Evolutionary conservation across 2,797 vertebrate species (phyloP).

Genomic region (Mormyrops boulengeri): DNA sequence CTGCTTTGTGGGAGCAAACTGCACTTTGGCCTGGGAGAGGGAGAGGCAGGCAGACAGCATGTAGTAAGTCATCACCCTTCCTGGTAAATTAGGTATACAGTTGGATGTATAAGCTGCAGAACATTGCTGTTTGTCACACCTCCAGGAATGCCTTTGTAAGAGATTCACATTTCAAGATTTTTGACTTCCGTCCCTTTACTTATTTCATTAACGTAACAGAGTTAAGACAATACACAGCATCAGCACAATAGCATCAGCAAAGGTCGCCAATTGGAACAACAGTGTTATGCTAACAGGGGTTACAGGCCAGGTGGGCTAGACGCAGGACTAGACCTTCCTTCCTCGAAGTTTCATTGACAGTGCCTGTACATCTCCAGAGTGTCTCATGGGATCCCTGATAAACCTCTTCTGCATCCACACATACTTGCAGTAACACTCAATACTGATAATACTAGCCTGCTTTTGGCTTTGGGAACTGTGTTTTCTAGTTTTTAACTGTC

Average conservation of each 20-base stretch:
- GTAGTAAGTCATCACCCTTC: not conserved
- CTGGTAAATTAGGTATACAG: not conserved
- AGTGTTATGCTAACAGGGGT: not conserved
- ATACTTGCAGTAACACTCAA: not conserved
- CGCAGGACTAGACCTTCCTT: not conserved
- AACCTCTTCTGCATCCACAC: not conserved
- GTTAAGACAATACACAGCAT: not conserved
- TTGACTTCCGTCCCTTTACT: not conserved
- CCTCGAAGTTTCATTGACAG: not conserved
- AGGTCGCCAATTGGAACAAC: not conserved
- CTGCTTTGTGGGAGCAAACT: conserved; percentile 57
- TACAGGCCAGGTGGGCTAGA: not conserved
- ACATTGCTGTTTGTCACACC: not conserved
- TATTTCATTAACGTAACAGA: not conserved
- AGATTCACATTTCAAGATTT: not conserved
- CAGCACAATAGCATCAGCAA: not conserved
- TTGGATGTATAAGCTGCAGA: not conserved
- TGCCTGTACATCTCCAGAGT: not conserved
- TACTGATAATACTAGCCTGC: not conserved
- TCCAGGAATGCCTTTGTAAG: not conserved
- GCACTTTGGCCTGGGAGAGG: conserved; percentile 51
- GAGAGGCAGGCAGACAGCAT: not conserved
- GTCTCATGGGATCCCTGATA: not conserved
- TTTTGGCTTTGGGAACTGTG: not conserved
- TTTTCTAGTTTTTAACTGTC: not conserved